These are phyloP conservation scores for Iphiclides podalirius DNA, from an alignment of 2,888 invertebrate genomes.

Conservation along the genomic window DNA sequence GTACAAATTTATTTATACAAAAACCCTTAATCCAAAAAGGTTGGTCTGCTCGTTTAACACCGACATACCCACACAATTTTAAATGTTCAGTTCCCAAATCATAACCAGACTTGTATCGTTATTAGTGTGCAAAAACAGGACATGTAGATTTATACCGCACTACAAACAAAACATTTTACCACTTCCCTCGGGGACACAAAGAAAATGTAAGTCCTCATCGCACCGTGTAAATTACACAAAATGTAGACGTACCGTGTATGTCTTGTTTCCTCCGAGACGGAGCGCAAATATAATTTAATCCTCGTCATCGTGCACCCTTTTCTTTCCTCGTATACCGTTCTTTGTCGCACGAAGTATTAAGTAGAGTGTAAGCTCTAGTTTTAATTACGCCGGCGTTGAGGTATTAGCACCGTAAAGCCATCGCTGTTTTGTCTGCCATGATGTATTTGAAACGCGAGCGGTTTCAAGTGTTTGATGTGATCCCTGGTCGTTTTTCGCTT, in stretches of 20 bases:
- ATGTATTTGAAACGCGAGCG: conserved; percentile 1
- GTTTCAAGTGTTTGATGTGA: conserved; percentile 3
- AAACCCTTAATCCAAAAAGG: too few species aligned
- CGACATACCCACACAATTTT: too few species aligned
- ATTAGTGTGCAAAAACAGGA: neutral
- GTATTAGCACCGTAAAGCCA: conserved; percentile 40
- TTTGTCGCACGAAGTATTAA: conserved; percentile 39
- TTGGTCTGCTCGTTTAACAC: too few species aligned
- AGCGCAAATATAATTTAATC: conserved; percentile 58
- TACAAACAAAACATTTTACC: neutral
- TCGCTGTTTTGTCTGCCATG: conserved; percentile 31
- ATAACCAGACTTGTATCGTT: too few species aligned
- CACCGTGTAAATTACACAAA: conserved; percentile 27
- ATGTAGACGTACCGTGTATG: conserved; percentile 36
- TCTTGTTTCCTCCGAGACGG: conserved; percentile 37
- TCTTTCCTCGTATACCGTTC: conserved; percentile 26
- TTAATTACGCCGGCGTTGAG: conserved; percentile 59
- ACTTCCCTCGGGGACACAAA: neutral
- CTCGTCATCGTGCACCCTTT: conserved; percentile 48
- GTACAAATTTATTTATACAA: too few species aligned
- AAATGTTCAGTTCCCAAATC: too few species aligned
- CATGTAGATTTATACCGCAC: neutral
- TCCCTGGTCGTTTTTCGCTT: conserved; percentile 4
- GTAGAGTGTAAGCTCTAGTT: conserved; percentile 51
- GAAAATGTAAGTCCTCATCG: neutral